Evolutionary conservation across 2,888 invertebrate genomes (phyloP), one percentile per base, ranked within the genome.

Genomic region (Eupeodes luniger): DNA sequence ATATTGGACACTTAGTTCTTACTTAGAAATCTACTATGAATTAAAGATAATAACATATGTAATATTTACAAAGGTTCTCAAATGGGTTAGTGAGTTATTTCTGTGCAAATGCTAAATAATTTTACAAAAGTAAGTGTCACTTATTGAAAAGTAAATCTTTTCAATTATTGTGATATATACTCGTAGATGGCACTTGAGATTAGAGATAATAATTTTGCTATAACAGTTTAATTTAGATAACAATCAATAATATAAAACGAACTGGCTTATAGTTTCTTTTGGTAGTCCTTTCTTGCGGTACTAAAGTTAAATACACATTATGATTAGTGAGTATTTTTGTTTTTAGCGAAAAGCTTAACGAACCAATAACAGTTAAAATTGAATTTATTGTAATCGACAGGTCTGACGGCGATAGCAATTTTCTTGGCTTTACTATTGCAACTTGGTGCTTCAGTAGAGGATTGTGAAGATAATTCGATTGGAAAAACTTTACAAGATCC

Each of bases 401-500:
- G 53, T 61, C 34, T 49, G 5, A 11, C 12, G 14, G 5, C 16
- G 9, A 16, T 77, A 1, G 27, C 1, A 27, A 36, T 62, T 5
- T 10, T 12, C 44, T 14, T 81, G 44, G 34, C 53, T 3, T n/a
- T 77, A 11, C 14, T 55, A 5, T 14, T 62, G 19, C 34, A 40
- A 4, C 36, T 55, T 9, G 64, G 74, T 11, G 36, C 27, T 10
- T 11, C 79, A 11, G 19, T 55, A 1, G 76, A 79, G 12, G 66
- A 86, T 10, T 86, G 86, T 57, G 64, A 70, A 5, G 27, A 19
- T 7, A 7, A 27, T 53, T n/a, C 79, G 2, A 27, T 47, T 61
- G 83, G 87, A 4, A 27, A 55, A 5, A 87, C 75, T 0, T 14
- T 87, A n/a, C 83, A 61, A 16, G 90, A 90, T 89, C 84, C 83